Base-by-base conservation (phyloP, 2,113 vertebrate species). In the Chionodraco myersi region DNA sequence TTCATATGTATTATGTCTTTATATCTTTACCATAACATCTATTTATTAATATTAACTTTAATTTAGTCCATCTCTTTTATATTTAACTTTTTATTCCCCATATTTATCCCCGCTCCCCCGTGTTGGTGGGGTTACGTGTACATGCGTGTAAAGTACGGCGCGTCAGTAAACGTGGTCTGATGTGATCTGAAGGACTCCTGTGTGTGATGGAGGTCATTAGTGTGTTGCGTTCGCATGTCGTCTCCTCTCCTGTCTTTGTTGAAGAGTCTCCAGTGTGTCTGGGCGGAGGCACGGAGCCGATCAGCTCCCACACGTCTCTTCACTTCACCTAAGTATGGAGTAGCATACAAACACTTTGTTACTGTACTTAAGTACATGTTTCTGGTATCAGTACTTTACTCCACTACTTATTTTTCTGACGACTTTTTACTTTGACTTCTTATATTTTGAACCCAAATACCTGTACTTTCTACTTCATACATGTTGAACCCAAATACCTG, bases 261-360 rank as follows among this genome's bases (percentile, higher is more conserved):
- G 1, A 78, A 67, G 63, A 59, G 87, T 86, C 89, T 91, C 89
- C 89, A 91, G 77, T 49, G 74, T 85, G 85, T 91, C 89, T 89
- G 87, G 86, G 60, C 30, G 73, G 68, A 30, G 74, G 18, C 87
- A 89, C 81, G 80, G 75, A 89, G 47, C 26, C 66, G 0, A 15
- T 68, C 47, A 69, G 71, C 79, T 80, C 82, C 81, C 80, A 72
- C 71, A 69, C 58, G 59, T 65, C 69, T 52, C 64, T 70, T 30
- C 6, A 72, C 53, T 47, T 65, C 77, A 15, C 72, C 62, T 69
- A 30, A 30, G 30, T 30, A 30, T 30, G 30, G 30, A 30, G 30
- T 30, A 30, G 21, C 21, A 21, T 21, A 21, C 30, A 30, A 30
- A 30, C 4, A 30, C 3, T 30, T 30, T 30, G 30, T 30, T 30